Evolutionary conservation across 2,888 invertebrate species (phyloP), one percentile per base, ranked within the genome.

Genomic region (Enchytraeus crypticus): DNA sequence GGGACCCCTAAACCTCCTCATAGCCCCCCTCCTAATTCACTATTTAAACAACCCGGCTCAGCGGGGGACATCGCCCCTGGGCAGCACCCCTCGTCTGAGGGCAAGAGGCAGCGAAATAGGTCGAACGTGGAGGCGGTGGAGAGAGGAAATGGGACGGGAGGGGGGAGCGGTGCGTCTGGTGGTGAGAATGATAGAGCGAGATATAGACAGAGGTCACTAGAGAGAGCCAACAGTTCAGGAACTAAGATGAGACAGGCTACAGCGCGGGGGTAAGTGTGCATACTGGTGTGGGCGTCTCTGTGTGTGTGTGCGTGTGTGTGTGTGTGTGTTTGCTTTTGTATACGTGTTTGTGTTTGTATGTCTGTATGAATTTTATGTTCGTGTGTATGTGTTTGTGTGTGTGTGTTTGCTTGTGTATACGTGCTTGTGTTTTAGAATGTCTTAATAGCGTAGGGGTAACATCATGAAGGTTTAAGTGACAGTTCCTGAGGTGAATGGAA

Each of bases 1-100:
- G 84, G 84, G 38, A 84, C 84, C 8, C 84, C 84, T 1, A 83
- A 82, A 69, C 84, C 84, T 33, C 76, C 77, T 2, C 72, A 72
- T 62, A 75, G 76, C 55, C 74, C 75, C 1, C 30, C 30, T 53
- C 33, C 18, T 8, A 49, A 34, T 11, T 69, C 71, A 8, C 66
- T 71, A 27, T 70, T 75, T 21, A 66, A 72, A 2, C 67, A 76
- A n/a, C 70, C 75, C n/a, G 74, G 72, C 57, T 75, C 76, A 5
- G 66, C 71, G 1, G 71, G 71, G 27, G 64, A 72, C 30, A 69
- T 81, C 14, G 75, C 81, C 53, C 82, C 82, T 33, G 82, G 82
- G 27, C 80, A 80, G 62, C 82, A 82, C 71, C 82, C 83, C 2
- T 81, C 80, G 62, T 81, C 81, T 21, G 81, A 82, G 69, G 83